Evolutionary conservation across 2,113 vertebrate genomes (phyloP).

Genomic region (Phylloscopus whistleri): DNA sequence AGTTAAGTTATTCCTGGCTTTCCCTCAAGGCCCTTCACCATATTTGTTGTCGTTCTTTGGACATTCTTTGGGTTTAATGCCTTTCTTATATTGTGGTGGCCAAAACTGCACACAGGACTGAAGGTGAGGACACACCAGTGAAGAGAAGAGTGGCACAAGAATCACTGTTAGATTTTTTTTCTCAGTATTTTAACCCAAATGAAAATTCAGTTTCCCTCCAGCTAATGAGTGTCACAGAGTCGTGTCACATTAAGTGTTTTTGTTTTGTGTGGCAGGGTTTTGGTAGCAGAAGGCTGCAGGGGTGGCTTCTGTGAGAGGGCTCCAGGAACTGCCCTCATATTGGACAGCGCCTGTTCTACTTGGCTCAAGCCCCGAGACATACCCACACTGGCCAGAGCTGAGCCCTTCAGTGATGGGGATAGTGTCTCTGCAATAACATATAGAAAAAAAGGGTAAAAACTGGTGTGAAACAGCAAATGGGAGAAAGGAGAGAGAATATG

Average conservation of each 20-base stretch:
- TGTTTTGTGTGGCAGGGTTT: neutral
- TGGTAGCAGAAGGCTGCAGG: neutral
- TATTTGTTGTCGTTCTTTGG: neutral
- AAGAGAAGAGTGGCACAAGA: neutral
- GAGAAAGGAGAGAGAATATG: neutral
- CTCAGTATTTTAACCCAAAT: neutral
- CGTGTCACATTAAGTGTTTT: neutral
- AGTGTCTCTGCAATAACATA: neutral
- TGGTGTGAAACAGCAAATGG: neutral
- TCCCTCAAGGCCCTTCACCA: neutral
- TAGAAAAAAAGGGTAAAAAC: neutral
- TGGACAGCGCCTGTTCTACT: neutral
- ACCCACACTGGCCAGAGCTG: neutral
- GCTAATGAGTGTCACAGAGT: neutral
- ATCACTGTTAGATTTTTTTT: neutral
- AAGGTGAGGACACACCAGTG: neutral
- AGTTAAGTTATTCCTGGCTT: neutral
- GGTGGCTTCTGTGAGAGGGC: neutral
- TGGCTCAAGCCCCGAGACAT: neutral
- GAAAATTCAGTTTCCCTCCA: neutral
- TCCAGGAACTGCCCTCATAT: neutral
- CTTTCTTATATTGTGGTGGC: neutral
- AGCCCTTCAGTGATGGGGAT: neutral
- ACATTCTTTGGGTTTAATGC: neutral
- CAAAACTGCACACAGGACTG: neutral